Evolutionary conservation across 1,140 invertebrate species (phyloP), one percentile per base, ranked within the genome.

Genomic region (Aphidius ervi): DNA sequence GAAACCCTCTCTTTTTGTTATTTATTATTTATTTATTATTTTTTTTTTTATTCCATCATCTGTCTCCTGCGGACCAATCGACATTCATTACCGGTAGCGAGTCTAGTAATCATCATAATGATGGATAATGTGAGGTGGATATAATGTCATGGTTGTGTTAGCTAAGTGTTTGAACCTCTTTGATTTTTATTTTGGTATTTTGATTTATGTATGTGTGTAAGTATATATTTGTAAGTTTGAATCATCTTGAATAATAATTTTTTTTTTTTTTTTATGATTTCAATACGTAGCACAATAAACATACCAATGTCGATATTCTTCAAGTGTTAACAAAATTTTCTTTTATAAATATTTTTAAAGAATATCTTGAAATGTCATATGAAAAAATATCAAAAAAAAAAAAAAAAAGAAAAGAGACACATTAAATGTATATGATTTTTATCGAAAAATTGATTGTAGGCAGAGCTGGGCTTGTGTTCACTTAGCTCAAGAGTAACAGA

Each of bases 401-500:
- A 16, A 16, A 16, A 16, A 16, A n/a, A n/a, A n/a, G n/a, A n/a
- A n/a, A 23, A 23, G 23, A 31, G 2, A 31, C 2, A 31, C 23
- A 31, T 31, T 31, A 31, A 31, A 31, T 31, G 1, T 16, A 31
- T 31, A 31, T 31, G 4, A 31, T 31, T 31, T 31, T 31, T 31
- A 31, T 31, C 23, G 4, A 31, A 31, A 31, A 31, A 58, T 62
- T 69, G 69, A 71, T 72, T 70, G 61, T 64, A 57, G 58, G 61
- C 56, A 59, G 62, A 65, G 58, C 63, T 31, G 2, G 23, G 23
- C 23, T 16, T 31, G 23, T 31, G 23, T 31, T 31, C 2, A 31
- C 23, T 31, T 31, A 31, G 23, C 2, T 31, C 2, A 31, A 31
- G 4, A 31, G 23, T 31, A 31, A 31, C 23, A 70, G 67, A 62